These are phyloP conservation scores for Tautogolabrus adspersus DNA, from an alignment of 2,113 vertebrate species.

Conservation along the genomic window DNA sequence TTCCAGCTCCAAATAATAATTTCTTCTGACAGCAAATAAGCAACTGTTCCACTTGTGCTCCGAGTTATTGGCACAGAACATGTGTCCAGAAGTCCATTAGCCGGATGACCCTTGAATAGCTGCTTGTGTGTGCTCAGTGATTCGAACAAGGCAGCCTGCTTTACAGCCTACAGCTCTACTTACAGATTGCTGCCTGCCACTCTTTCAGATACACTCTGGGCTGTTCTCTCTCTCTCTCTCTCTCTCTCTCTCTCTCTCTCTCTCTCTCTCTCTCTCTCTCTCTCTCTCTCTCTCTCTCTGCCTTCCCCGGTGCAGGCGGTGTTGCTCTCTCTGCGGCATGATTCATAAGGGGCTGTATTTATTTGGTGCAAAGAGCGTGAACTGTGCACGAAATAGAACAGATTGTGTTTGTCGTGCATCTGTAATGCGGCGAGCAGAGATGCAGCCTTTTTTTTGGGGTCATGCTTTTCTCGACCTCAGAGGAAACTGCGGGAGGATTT, in stretches of 20 bases:
- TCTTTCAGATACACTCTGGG: constrained; percentile 62
- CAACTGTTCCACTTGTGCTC: constrained; percentile 23
- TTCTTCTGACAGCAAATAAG: constrained; percentile 48
- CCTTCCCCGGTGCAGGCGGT: constrained; percentile 49
- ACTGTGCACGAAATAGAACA: constrained; percentile 72
- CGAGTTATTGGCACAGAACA: constrained; percentile 47
- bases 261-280: constrained; percentile 37
- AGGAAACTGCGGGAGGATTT: constrained; percentile 12
- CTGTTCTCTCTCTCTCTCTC: constrained; percentile 59
- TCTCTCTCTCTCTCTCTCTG: constrained; percentile 46
- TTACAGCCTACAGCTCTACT: constrained; percentile 66
- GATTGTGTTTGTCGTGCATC: constrained; percentile 73
- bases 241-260: constrained; percentile 47
- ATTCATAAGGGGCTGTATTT: constrained; percentile 79
- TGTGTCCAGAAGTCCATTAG: constrained; percentile 72
- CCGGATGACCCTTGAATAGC: constrained; percentile 64
- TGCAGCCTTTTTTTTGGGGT: constrained; percentile 59
- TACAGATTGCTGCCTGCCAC: constrained; percentile 77
- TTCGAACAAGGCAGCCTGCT: constrained; percentile 58
- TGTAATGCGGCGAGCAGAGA: constrained; percentile 51
- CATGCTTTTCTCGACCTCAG: constrained; percentile 44
- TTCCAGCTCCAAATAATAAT: constrained; percentile 24
- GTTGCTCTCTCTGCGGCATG: constrained; percentile 67
- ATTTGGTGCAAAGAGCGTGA: constrained; percentile 80
- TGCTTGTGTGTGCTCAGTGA: constrained; percentile 72